Evolutionary conservation across 2,888 invertebrate genomes (phyloP).

Genomic region (Osmoderma eremita): DNA sequence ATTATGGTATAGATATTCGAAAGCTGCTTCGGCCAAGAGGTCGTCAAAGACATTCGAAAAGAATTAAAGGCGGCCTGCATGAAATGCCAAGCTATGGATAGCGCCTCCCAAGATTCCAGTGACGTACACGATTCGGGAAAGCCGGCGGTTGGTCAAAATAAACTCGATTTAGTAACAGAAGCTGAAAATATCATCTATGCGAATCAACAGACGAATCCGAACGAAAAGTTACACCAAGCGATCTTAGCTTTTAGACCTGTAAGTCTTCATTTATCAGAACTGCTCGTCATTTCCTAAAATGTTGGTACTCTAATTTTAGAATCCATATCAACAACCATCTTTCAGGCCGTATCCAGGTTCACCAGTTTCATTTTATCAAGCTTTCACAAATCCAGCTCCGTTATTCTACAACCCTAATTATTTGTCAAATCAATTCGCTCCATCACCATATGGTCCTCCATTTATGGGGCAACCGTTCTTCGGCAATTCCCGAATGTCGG

Average conservation of each 20-base stretch:
- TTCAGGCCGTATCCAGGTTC: slow-evolving; percentile 65
- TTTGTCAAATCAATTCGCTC: slow-evolving; percentile 43
- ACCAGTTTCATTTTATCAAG: slow-evolving; percentile 64
- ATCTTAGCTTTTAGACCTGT: slow-evolving; percentile 70
- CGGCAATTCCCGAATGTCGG: slow-evolving; percentile 67
- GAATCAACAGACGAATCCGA: slow-evolving; percentile 59
- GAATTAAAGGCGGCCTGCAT: slow-evolving; percentile 75
- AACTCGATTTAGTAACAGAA: slow-evolving; percentile 25
- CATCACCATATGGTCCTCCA: slow-evolving; percentile 55
- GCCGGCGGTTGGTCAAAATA: slow-evolving; percentile 17
- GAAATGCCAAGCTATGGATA: slow-evolving; percentile 71
- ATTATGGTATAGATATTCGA: slow-evolving; percentile 71
- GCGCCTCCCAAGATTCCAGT: slow-evolving; percentile 52
- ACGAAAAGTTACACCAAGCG: slow-evolving; percentile 67
- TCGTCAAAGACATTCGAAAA: slow-evolving; percentile 73
- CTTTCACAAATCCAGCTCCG: slow-evolving; percentile 62
- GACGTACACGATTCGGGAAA: too few species aligned
- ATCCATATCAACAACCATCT: slow-evolving; percentile 59
- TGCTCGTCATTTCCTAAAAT: not conserved
- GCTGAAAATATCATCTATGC: slow-evolving; percentile 50
- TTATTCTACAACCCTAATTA: slow-evolving; percentile 57
- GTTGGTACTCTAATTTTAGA: slow-evolving; percentile 50
- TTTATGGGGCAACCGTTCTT: slow-evolving; percentile 62
- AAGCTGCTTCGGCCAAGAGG: slow-evolving; percentile 75
- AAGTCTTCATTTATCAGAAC: slow-evolving; percentile 51